Conservation (phyloP, 2,113 vertebrate species). For the Caranx ignobilis region DNA sequence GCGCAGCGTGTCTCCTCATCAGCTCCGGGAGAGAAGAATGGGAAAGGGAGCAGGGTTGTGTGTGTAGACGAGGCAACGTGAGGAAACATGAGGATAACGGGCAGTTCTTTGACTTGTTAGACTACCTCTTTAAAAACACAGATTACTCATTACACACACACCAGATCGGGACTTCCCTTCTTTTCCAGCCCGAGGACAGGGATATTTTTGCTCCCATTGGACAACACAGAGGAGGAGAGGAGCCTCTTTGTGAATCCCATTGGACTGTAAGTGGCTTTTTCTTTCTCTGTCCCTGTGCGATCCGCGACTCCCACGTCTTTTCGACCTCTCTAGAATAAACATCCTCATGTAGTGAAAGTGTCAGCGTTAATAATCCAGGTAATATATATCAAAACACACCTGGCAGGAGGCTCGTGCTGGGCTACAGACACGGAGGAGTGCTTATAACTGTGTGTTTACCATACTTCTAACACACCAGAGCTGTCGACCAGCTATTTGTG, state of each 20-base stretch:
- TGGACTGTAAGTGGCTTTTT: conserved; percentile 67
- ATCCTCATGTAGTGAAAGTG: neutral
- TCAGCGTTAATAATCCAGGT: neutral
- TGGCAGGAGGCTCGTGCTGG: too few species aligned
- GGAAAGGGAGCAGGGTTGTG: conserved; percentile 34
- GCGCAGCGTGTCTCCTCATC: conserved; percentile 69
- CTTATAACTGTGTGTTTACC: neutral
- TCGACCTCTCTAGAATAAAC: neutral
- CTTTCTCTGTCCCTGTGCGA: neutral
- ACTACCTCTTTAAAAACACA: neutral
- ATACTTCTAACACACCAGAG: neutral
- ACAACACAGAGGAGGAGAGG: conserved; percentile 45
- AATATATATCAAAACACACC: too few species aligned
- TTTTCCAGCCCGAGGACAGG: neutral
- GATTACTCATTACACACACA: neutral
- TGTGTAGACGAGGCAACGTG: conserved; percentile 35
- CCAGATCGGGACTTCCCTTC: neutral
- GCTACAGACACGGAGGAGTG: neutral
- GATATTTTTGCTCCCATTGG: conserved; percentile 35
- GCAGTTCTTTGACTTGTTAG: neutral
- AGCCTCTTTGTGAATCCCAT: conserved; percentile 67
- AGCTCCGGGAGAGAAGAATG: conserved; percentile 72
- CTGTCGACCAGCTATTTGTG: neutral
- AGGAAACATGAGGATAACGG: conserved; percentile 64
- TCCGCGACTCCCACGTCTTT: neutral